These are phyloP conservation scores for Neofelis nebulosa DNA, from an alignment of 2,113 vertebrate genomes.

Conservation along the genomic window DNA sequence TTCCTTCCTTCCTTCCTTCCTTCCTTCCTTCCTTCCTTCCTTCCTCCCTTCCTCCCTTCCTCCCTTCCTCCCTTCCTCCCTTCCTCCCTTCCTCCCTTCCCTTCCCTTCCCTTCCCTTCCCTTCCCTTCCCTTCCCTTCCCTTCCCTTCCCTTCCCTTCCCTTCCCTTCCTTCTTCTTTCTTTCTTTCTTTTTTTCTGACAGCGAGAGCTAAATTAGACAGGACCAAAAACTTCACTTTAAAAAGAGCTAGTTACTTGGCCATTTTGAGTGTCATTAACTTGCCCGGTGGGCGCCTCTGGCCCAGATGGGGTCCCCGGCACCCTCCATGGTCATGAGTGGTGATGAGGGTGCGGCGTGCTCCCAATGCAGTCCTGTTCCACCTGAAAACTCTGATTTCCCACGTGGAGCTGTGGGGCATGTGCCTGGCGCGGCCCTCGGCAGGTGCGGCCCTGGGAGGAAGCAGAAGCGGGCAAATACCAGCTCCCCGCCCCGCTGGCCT, in stretches of 20 bases:
- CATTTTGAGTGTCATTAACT: no score
- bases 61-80: rapidly evolving
- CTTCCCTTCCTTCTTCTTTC: no score
- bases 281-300: neutral
- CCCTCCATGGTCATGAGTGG: neutral
- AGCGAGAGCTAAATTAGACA: neutral
- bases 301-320: neutral
- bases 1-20: no score
- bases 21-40: no score
- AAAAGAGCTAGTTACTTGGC: neutral
- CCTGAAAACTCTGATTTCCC: neutral
- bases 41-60: no score
- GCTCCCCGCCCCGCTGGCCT: rapidly evolving
- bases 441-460: neutral
- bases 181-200: neutral
- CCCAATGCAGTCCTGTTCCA: rapidly evolving
- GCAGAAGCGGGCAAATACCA: rapidly evolving
- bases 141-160: no score
- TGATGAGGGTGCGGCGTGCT: rapidly evolving
- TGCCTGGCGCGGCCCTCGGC: rapidly evolving
- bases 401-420: rapidly evolving
- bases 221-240: neutral
- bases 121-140: no score
- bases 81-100: no score
- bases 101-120: no score